phyloP scores from a whole-genome alignment of 2,888 invertebrate genomes.

The Cistogaster globosa region DNA sequence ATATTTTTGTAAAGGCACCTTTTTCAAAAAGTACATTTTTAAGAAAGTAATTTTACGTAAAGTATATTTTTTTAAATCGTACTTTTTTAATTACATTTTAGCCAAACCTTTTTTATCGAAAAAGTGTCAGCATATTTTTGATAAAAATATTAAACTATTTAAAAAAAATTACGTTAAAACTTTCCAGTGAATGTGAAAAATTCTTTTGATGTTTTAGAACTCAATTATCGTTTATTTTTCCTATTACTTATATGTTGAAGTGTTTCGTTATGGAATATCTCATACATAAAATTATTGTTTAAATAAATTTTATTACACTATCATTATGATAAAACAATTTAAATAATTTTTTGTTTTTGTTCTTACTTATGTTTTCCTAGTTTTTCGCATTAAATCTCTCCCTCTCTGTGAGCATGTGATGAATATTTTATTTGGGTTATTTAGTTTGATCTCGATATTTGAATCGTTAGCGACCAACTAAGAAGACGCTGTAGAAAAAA shows the following conservation, averaged over 20 bases:
- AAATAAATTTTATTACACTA: slow-evolving; percentile 13
- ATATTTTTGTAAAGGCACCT: too few relatives aligned
- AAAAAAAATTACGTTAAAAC: background rate
- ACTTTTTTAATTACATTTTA: background rate
- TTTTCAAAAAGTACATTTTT: background rate
- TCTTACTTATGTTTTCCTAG: background rate
- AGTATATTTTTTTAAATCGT: background rate
- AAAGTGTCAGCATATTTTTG: too few relatives aligned
- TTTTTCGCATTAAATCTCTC: background rate
- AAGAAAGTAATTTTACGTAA: background rate
- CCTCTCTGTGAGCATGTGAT: slow-evolving; percentile 4
- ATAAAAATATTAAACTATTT: too few relatives aligned
- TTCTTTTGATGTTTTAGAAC: too few relatives aligned
- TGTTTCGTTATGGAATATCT: slow-evolving; percentile 12
- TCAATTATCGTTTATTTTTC: too few relatives aligned
- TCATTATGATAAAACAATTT: slow-evolving; percentile 44
- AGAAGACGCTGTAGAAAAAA: slow-evolving; percentile 1
- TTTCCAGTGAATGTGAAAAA: too few relatives aligned
- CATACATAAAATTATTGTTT: background rate
- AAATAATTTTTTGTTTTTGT: background rate
- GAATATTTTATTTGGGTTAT: background rate
- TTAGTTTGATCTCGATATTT: slow-evolving; percentile 46
- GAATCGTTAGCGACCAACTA: slow-evolving; percentile 12
- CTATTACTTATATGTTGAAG: too few relatives aligned
- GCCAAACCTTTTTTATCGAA: too few relatives aligned